Conservation (phyloP, 2,888 invertebrate species). For the Parnassius orleans region DNA sequence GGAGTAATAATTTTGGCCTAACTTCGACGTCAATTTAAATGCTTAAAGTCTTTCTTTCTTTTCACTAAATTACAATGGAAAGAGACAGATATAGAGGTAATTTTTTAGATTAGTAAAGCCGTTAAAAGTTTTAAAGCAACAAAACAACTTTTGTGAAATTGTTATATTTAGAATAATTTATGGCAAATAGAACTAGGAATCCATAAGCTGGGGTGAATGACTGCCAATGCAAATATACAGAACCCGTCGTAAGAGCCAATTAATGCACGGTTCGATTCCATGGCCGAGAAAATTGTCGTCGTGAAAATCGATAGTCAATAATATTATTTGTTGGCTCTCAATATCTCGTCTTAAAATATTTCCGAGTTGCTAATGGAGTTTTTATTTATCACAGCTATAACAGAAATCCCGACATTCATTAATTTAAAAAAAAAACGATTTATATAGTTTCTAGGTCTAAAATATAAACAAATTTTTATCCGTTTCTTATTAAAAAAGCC, state of each 20-base stretch:
- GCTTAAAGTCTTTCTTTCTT: too few species aligned
- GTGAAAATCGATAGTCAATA: conserved; percentile 28
- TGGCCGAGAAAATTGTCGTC: conserved; percentile 38
- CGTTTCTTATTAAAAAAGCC: too few species aligned
- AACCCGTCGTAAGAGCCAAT: conserved; percentile 49
- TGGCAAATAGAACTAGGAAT: conserved; percentile 9
- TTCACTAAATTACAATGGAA: too few species aligned
- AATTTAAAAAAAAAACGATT: too few species aligned
- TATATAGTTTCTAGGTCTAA: too few species aligned
- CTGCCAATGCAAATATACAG: conserved; percentile 58
- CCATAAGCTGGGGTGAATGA: conserved; percentile 50
- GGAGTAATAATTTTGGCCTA: too few species aligned
- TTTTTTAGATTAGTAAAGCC: too few species aligned
- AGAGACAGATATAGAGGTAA: too few species aligned
- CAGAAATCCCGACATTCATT: too few species aligned
- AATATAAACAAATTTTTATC: too few species aligned
- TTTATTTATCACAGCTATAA: conserved; percentile 1
- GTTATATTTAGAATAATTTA: conserved; percentile 3
- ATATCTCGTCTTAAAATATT: conserved; percentile 7
- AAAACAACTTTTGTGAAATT: not conserved
- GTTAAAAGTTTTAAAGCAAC: too few species aligned
- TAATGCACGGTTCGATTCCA: conserved; percentile 41
- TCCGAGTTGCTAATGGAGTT: not conserved
- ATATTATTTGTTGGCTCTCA: conserved; percentile 22
- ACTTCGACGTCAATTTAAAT: too few species aligned